These are phyloP conservation scores for Tiliacea aurago DNA, from an alignment of 2,888 invertebrate genomes.

Conservation along the genomic window DNA sequence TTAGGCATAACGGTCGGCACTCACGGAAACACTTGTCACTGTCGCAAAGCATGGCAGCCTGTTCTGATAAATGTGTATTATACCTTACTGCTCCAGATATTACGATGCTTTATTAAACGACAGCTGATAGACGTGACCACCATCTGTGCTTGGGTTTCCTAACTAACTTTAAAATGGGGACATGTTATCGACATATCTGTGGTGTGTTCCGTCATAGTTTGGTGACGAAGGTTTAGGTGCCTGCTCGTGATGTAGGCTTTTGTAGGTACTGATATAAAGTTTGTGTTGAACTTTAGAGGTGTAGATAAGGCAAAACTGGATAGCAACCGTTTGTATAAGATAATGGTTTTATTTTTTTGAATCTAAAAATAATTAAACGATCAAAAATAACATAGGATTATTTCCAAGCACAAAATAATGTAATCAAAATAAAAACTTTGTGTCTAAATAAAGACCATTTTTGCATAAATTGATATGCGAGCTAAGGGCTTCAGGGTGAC, in stretches of 20 bases:
- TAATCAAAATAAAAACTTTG: neutral
- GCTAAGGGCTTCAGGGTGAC: neutral
- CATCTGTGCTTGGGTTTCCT: conserved; percentile 26
- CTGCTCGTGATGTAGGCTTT: conserved; percentile 27
- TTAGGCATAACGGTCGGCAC: conserved; percentile 82
- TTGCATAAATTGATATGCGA: neutral
- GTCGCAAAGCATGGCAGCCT: conserved; percentile 77
- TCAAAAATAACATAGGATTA: neutral
- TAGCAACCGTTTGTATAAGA: neutral
- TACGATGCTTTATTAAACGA: conserved; percentile 66
- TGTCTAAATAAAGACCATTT: neutral
- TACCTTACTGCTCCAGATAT: conserved; percentile 62
- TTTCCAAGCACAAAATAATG: neutral
- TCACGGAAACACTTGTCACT: conserved; percentile 89
- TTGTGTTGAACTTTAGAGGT: conserved; percentile 1
- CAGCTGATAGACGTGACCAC: conserved; percentile 63
- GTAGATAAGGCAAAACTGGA: neutral
- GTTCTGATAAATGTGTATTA: conserved; percentile 82
- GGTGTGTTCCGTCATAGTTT: conserved; percentile 38
- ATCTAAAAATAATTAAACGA: neutral
- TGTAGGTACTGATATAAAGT: conserved; percentile 11
- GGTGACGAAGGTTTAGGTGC: conserved; percentile 49
- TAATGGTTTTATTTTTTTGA: neutral
- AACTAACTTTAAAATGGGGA: conserved; percentile 45
- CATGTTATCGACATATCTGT: conserved; percentile 44